Percentiles rank a stretch among this genome's conserved stretches.
Evolutionary conservation across 2,797 vertebrate species (phyloP).

Genomic region (Chromis chromis): DNA sequence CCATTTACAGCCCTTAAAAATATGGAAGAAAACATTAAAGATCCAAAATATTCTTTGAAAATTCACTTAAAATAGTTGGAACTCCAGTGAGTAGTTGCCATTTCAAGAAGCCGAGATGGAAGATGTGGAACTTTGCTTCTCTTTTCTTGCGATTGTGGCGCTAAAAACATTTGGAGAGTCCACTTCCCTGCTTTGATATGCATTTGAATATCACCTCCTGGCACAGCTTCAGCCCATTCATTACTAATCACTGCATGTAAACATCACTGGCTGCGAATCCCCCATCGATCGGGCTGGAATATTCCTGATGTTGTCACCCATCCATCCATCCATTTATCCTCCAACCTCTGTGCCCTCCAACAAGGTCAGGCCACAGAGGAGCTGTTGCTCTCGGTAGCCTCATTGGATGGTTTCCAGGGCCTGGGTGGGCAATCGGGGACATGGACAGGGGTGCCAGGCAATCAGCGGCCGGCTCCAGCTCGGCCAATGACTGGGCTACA

Average conservation of each 20-base stretch:
- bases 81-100: not conserved
- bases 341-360: constrained; percentile 85
- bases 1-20: too few species aligned
- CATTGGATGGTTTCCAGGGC: constrained; percentile 87
- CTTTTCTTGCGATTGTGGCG: not conserved
- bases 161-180: constrained; percentile 15
- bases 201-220: constrained; percentile 4
- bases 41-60: not conserved
- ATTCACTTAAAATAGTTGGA: not conserved
- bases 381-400: constrained; percentile 82
- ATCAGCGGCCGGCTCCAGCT: constrained; percentile 61
- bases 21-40: not conserved
- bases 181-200: constrained; percentile 13
- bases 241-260: constrained; percentile 5
- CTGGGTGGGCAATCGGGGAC: constrained; percentile 83
- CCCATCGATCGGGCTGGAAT: constrained; percentile 89
- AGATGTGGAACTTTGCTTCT: not conserved
- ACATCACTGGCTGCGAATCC: constrained; percentile 31
- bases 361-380: constrained; percentile 92
- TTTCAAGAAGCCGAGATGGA: not conserved
- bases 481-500: constrained; percentile 72
- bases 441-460: constrained; percentile 81
- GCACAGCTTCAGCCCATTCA: not conserved
- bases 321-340: constrained; percentile 84
- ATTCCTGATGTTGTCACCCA: constrained; percentile 85